Evolutionary conservation across 2,888 invertebrate species (phyloP).

Genomic region (Ischnura elegans): DNA sequence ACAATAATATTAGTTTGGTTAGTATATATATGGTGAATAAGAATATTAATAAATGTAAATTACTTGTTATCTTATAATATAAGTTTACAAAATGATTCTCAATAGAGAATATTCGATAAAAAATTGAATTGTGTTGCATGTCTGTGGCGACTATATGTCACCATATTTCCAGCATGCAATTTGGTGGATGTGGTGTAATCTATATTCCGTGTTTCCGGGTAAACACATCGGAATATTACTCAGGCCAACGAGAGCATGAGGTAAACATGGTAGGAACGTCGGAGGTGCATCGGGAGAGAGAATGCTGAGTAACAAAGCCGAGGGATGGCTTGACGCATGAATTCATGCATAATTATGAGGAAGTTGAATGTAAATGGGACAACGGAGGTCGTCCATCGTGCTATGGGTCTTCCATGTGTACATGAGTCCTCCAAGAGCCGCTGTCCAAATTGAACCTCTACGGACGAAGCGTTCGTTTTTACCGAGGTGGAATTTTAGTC

Average conservation of each 20-base stretch:
- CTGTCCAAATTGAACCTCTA: not conserved
- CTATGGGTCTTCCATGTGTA: not conserved
- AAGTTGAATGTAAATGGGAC: not conserved
- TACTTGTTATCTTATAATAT: too few species aligned
- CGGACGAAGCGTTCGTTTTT: constrained; percentile 17
- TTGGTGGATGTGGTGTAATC: too few species aligned
- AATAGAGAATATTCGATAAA: too few species aligned
- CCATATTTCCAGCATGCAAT: too few species aligned
- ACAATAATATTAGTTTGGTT: too few species aligned
- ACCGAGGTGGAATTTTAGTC: not conserved
- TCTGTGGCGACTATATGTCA: too few species aligned
- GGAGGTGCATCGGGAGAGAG: not conserved
- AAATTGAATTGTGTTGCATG: too few species aligned
- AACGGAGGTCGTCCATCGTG: not conserved
- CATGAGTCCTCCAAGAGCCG: not conserved
- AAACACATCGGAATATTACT: not conserved
- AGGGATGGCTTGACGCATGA: not conserved
- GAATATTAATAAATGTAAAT: too few species aligned
- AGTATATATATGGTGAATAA: too few species aligned
- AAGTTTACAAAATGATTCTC: too few species aligned
- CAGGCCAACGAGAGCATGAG: not conserved
- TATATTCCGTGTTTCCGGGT: not conserved
- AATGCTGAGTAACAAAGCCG: not conserved
- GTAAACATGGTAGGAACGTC: not conserved
- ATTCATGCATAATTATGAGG: not conserved